Base-by-base conservation (phyloP, 1,140 invertebrate species). In the Micrasema longulum region DNA sequence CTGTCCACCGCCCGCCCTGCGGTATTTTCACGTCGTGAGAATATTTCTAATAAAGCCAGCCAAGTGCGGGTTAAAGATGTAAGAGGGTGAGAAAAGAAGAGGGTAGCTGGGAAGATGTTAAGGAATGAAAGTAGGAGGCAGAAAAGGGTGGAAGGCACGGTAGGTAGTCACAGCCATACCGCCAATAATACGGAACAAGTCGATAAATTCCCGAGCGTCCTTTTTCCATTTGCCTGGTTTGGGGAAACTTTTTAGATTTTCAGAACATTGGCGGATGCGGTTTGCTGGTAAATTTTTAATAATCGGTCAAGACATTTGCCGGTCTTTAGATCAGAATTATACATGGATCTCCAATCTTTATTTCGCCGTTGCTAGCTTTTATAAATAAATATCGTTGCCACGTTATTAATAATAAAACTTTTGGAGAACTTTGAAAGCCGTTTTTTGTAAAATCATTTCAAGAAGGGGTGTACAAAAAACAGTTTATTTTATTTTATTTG, bases 121-220 rank as follows among this genome's bases (percentile, higher is more conserved):
- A 20, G 14, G 69, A 11, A 26, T 9, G 22, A 7, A 63, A 16
- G n/a, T 22, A 12, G 26, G 2, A 26, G 48, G 48, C 9, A 18
- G 4, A 23, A 55, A 22, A 55, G 23, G 18, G 52, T 20, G 52
- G 3, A 22, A 14, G 12, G 22, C 18, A 20, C 16, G 20, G 50
- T 22, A 12, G 22, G 22, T 12, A 52, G 20, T n/a, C 35, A 64
- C 41, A 45, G 43, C 60, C 41, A 64, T 64, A 64, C 60, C 60
- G 43, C 66, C 71, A 72, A 72, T 72, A 72, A 73, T 69, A 69
- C 65, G 60, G 72, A 68, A 73, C 72, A 69, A 73, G 66, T 69
- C 63, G 72, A 73, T 73, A 73, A 73, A 73, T 73, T 69, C 72
- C 60, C 52, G 38, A 38, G 47, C 35, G 65, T 41, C 50, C 43